Evolutionary conservation across 2,888 invertebrate genomes (phyloP).

Genomic region (Agrilus mali): DNA sequence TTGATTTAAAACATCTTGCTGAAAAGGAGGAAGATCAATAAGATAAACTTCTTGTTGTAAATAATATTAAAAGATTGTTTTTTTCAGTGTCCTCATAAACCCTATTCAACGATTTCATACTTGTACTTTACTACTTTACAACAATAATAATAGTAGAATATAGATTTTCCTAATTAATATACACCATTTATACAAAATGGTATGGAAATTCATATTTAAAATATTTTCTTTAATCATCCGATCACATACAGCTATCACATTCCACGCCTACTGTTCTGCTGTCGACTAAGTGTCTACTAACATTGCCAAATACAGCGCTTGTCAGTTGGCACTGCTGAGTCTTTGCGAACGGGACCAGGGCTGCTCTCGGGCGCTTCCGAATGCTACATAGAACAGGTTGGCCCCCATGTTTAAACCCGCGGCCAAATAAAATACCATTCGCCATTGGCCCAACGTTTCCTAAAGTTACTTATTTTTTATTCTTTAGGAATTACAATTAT

Average conservation of each 20-base stretch:
- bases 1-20: no score
- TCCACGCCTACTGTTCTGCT: background rate
- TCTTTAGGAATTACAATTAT: no score
- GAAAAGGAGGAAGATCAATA: no score
- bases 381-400: slow-evolving; percentile 65
- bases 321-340: slow-evolving; percentile 28
- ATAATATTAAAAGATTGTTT: no score
- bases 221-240: background rate
- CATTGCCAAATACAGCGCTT: slow-evolving; percentile 22
- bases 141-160: no score
- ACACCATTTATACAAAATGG: no score
- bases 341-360: slow-evolving; percentile 42
- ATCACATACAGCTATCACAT: background rate
- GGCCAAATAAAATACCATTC: slow-evolving; percentile 67
- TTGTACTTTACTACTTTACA: no score
- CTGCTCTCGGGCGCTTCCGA: slow-evolving; percentile 68
- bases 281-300: slow-evolving; percentile 14
- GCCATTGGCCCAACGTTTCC: slow-evolving; percentile 64
- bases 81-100: no score
- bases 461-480: slow-evolving; percentile 23
- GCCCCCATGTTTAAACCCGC: slow-evolving; percentile 62
- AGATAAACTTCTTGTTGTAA: no score
- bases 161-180: no score
- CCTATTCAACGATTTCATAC: no score
- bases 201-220: background rate